Evolutionary conservation across 1,140 invertebrate genomes (phyloP).

Genomic region (Apis laboriosa): DNA sequence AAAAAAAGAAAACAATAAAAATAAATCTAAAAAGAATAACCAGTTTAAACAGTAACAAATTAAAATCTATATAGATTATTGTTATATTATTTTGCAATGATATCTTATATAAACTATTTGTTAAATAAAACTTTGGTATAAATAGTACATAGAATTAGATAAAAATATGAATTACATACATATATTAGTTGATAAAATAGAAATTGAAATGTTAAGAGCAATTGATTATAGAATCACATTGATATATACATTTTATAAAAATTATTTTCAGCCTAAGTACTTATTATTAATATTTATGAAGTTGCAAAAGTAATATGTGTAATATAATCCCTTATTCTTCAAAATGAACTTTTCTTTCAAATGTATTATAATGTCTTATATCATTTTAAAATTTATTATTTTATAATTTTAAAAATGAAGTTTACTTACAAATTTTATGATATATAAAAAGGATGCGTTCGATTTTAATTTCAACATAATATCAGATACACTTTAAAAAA

Average conservation of each 20-base stretch:
- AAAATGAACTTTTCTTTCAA: not conserved
- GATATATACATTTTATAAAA: slow-evolving; percentile 39
- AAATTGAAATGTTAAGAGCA: slow-evolving; percentile 27
- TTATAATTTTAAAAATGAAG: not conserved
- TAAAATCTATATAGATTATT: not conserved
- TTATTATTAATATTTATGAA: slow-evolving; percentile 11
- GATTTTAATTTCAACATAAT: slow-evolving; percentile 27
- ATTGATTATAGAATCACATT: slow-evolving; percentile 46
- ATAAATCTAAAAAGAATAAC: not conserved
- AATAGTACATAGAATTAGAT: slow-evolving; percentile 12
- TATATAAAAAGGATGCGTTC: not conserved
- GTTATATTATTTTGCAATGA: slow-evolving; percentile 13
- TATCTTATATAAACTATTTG: slow-evolving; percentile 14
- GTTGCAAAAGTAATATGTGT: slow-evolving; percentile 17
- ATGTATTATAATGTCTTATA: not conserved
- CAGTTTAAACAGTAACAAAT: not conserved
- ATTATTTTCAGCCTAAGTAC: slow-evolving; percentile 35
- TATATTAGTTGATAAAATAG: not conserved
- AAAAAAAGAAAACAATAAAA: not conserved
- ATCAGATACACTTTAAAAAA: slow-evolving; percentile 13
- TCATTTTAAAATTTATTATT: not conserved
- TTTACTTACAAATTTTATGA: slow-evolving; percentile 6
- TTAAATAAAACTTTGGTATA: slow-evolving; percentile 46
- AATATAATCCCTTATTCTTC: not conserved
- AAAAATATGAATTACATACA: no score